Conservation (phyloP, 2,113 vertebrate species). For the Lota lota region DNA sequence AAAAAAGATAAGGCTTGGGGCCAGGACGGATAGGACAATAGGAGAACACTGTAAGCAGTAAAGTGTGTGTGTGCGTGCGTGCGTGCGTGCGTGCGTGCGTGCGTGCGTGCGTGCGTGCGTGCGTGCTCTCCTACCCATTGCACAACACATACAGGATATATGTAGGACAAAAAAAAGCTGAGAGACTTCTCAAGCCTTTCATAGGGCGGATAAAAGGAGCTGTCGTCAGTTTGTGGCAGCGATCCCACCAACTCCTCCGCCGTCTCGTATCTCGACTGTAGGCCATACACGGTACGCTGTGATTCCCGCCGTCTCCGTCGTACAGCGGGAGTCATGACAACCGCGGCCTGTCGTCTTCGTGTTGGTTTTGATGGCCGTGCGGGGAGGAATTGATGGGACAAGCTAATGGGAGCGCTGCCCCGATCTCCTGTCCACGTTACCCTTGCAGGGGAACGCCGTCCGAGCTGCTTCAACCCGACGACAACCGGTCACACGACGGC, state of each 20-base stretch:
- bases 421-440: background rate
- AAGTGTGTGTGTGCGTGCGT: background rate
- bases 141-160: too few species aligned
- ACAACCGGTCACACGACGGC: too few species aligned
- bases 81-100: conserved; percentile 5
- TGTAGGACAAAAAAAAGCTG: too few species aligned
- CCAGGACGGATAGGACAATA: conserved; percentile 14
- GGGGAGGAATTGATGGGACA: background rate
- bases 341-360: background rate
- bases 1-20: conserved; percentile 8
- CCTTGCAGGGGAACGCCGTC: background rate
- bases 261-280: background rate
- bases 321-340: background rate
- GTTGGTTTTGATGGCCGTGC: background rate
- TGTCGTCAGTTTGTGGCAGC: background rate
- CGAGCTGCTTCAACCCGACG: background rate
- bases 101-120: background rate
- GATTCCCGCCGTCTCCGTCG: background rate
- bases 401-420: background rate
- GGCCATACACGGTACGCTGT: background rate
- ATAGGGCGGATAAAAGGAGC: background rate
- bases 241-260: background rate
- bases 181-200: background rate
- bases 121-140: background rate
- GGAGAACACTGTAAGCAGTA: conserved; percentile 27